Base-by-base conservation (phyloP, 2,797 vertebrate genomes). In the Pseudopleuronectes americanus region DNA sequence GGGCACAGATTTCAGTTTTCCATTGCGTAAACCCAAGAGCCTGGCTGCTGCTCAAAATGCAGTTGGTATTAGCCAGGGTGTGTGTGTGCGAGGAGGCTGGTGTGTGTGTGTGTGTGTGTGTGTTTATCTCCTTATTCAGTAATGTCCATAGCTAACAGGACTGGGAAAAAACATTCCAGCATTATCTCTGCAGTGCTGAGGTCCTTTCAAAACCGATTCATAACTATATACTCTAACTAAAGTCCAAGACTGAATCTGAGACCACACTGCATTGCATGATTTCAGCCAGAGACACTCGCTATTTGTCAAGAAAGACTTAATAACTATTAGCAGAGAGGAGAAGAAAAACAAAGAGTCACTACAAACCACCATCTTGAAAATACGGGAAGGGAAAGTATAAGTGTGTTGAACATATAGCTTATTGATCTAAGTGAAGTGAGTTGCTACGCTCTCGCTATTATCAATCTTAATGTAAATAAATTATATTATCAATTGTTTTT, bases 1-100 rank as follows among this genome's bases (percentile, higher is more conserved):
- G 54, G 76, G 56, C 75, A 68, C 64, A 69, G 53, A 24, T 56
- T 5, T 53, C 57, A 74, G 62, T 70, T 87, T 93, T 91, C 90
- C 90, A 88, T 90, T 87, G 72, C 74, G 59, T 89, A 75, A 85
- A 79, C 70, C 63, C 54, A 41, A 52, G 28, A 79, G 33, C 31
- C 52, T 48, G 55, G 63, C 80, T 69, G 57, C 68, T 56, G 62
- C 60, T 67, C 4, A 0, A 47, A 55, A 61, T 65, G 57, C 71
- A 74, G 65, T 75, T 70, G 74, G 57, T 64, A 47, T 28, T 10
- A 33, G 60, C 54, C 64, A 31, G 47, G 4, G 47, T 59, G 54
- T 49, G 73, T 76, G 47, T 74, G 54, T 75, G 23, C n/a, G n/a
- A n/a, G n/a, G n/a, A n/a, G n/a, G n/a, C 24, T 26, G 24, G 73